Percentiles rank a stretch among this genome's conserved stretches.
Conservation (phyloP, 2,113 vertebrate genomes). For the Aegithalos caudatus region DNA sequence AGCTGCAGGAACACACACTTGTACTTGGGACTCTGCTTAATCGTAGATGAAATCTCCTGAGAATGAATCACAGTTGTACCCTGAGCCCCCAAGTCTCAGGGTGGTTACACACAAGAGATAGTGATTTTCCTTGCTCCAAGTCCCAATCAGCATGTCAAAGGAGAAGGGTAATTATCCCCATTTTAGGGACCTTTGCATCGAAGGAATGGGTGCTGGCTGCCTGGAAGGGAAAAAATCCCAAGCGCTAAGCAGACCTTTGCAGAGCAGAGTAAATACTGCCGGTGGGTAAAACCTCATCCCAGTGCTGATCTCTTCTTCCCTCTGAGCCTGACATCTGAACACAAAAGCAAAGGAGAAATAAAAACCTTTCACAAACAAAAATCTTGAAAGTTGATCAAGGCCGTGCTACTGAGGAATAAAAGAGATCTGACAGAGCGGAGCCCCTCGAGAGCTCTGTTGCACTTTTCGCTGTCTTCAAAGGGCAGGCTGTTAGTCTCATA, state of each 20-base stretch:
- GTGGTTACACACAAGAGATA: neutral
- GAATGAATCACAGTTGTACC: neutral
- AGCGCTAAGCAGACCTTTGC: neutral
- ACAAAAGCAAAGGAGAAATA: slow-evolving; percentile 53
- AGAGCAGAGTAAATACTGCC: neutral
- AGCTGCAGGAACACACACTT: rapidly evolving
- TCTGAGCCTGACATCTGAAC: slow-evolving; percentile 41
- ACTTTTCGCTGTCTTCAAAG: slow-evolving; percentile 64
- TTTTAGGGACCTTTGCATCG: neutral
- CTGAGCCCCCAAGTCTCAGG: neutral
- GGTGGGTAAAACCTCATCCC: slow-evolving; percentile 28
- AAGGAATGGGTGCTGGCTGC: neutral
- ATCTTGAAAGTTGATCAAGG: slow-evolving; percentile 67
- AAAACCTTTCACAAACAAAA: slow-evolving; percentile 61
- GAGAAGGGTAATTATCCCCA: neutral
- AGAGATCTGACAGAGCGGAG: slow-evolving; percentile 48
- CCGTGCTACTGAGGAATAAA: slow-evolving; percentile 38
- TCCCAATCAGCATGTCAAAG: neutral
- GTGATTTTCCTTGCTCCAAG: neutral
- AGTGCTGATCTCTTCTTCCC: slow-evolving; percentile 2
- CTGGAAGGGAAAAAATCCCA: neutral
- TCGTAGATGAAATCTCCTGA: neutral
- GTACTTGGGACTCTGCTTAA: neutral
- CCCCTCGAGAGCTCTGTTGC: slow-evolving; percentile 55
- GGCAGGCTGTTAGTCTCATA: slow-evolving; percentile 43